Evolutionary conservation across 2,113 vertebrate species (phyloP), one percentile per base, ranked within the genome.

Genomic region (Dissostichus mawsoni): DNA sequence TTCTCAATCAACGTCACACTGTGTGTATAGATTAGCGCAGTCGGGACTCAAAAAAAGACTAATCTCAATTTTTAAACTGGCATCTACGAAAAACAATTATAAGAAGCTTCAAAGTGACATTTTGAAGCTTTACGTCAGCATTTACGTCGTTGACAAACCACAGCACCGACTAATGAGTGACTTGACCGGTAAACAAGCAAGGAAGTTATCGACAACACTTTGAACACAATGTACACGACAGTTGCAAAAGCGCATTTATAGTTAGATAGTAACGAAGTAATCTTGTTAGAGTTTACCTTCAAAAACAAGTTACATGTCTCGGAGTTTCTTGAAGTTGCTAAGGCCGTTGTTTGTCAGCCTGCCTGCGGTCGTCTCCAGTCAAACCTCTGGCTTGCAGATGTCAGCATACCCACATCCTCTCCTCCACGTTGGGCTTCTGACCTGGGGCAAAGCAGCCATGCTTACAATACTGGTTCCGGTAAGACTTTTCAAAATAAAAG

Each of bases 321-420:
- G 44, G 44, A 44, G 85, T 75, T 67, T 69, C 72, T 74, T 67
- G 45, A 66, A 20, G 70, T 59, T n/a, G 52, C 51, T 29, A 14
- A 14, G 76, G 71, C 70, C 61, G 84, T 74, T 33, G 78, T 69
- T 55, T 18, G 80, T 81, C 78, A n/a, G 56, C 53, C 78, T n/a
- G 78, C 47, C 61, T 69, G 68, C 48, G 74, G 68, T 82, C 73
- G 63, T 72, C 72, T 76, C 41, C 56, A 66, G 56, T 80, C n/a
- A 62, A 83, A 89, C 88, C 88, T 72, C 89, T 90, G 89, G 73
- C 85, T 84, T 76, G 89, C 90, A 90, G 90, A 91, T 91, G 92
- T 94, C 93, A 94, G 93, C 91, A 77, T 23, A 69, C 62, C 84
- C 88, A 93, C 88, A 90, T 90, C 89, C 89, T 90, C 84, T 75